phyloP scores from a whole-genome alignment of 2,888 invertebrate genomes.

The Ichneumon xanthorius region DNA sequence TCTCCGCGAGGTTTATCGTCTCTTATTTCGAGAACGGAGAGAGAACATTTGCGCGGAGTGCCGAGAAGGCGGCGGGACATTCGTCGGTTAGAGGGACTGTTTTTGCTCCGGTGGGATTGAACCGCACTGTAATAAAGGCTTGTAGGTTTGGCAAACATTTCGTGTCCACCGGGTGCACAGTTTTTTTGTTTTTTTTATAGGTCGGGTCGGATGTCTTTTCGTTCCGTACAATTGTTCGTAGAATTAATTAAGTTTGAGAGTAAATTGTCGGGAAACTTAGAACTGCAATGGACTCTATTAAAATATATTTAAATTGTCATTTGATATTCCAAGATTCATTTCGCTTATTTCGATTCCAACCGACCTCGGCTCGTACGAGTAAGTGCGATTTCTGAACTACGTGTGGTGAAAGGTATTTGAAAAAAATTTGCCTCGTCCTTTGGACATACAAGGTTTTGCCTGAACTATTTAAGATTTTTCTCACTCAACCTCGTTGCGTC shows the following conservation, averaged over 20 bases:
- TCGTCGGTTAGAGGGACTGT: background rate
- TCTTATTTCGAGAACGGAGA: slow-evolving; percentile 45
- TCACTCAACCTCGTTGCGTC: background rate
- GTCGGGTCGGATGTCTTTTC: background rate
- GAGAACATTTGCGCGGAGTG: background rate
- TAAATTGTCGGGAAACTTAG: background rate
- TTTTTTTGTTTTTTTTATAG: too few species aligned
- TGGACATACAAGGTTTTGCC: background rate
- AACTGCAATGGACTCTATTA: background rate
- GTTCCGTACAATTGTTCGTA: background rate
- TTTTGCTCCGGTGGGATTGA: too few species aligned
- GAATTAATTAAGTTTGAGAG: background rate
- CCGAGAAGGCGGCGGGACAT: slow-evolving; percentile 19
- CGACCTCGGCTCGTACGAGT: background rate
- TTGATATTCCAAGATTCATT: too few species aligned
- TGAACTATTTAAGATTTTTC: background rate
- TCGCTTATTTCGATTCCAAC: background rate
- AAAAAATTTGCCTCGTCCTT: background rate
- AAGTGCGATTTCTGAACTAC: background rate
- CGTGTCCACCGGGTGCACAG: too few species aligned
- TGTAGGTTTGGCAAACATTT: too few species aligned
- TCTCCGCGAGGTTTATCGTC: slow-evolving; percentile 8
- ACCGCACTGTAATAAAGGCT: too few species aligned
- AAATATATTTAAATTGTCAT: background rate
- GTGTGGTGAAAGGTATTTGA: background rate